Conservation (phyloP, 2,113 vertebrate genomes). For the Tamias sibiricus region DNA sequence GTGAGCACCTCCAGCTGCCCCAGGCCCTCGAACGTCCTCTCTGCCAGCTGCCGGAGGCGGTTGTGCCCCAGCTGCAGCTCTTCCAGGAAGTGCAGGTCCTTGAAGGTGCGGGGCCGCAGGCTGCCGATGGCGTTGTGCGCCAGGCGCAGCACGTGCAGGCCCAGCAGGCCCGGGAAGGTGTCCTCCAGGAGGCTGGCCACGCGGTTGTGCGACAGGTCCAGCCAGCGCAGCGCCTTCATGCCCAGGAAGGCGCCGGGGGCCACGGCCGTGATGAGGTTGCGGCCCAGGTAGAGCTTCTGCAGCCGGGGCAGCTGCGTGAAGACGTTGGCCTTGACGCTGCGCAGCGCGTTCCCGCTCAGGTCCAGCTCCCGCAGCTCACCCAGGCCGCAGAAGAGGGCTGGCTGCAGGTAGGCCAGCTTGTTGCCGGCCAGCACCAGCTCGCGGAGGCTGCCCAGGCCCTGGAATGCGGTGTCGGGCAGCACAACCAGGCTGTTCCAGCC, state of each 20-base stretch:
- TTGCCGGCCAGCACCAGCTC: slow-evolving; percentile 96
- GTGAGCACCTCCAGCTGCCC: slow-evolving; percentile 94
- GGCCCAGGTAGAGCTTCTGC: slow-evolving; percentile 95
- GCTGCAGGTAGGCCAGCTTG: slow-evolving; percentile 95
- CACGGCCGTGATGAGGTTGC: slow-evolving; percentile 93
- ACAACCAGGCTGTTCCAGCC: slow-evolving; percentile 96
- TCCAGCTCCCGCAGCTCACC: slow-evolving; percentile 95
- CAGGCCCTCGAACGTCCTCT: slow-evolving; percentile 93
- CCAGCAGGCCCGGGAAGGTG: slow-evolving; percentile 93
- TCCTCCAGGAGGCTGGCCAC: slow-evolving; percentile 91
- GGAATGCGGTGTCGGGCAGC: slow-evolving; percentile 92
- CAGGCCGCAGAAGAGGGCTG: slow-evolving; percentile 93
- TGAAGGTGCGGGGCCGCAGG: slow-evolving; percentile 92
- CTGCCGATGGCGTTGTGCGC: slow-evolving; percentile 92
- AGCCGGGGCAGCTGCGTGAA: slow-evolving; percentile 93
- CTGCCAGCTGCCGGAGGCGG: slow-evolving; percentile 88
- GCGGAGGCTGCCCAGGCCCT: slow-evolving; percentile 90
- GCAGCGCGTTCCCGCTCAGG: slow-evolving; percentile 92
- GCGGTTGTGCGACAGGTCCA: slow-evolving; percentile 96
- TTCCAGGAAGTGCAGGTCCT: slow-evolving; percentile 95
- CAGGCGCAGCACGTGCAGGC: slow-evolving; percentile 94
- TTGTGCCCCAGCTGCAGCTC: slow-evolving; percentile 95
- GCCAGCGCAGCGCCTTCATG: slow-evolving; percentile 95
- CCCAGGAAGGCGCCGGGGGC: slow-evolving; percentile 93
- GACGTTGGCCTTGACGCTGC: slow-evolving; percentile 93